These are phyloP conservation scores for Agapetus fuscipes DNA, from an alignment of 2,888 invertebrate genomes.

Conservation along the genomic window DNA sequence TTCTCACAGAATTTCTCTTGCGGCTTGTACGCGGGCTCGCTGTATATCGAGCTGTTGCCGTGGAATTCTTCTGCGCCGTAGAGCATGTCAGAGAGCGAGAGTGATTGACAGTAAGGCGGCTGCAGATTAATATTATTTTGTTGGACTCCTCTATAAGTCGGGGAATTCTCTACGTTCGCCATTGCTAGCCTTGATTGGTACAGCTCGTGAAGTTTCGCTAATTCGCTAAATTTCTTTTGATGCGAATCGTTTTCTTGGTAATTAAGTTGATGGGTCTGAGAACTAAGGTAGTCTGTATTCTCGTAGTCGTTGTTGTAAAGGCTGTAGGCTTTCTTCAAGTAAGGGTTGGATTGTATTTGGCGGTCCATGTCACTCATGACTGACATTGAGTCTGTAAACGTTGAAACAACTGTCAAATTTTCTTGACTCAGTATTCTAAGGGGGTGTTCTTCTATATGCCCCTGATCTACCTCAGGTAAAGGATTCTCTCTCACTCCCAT, in stretches of 20 bases:
- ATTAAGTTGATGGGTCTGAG: conserved; percentile 31
- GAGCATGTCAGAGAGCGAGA: conserved; percentile 59
- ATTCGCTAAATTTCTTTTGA: conserved; percentile 60
- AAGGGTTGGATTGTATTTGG: conserved; percentile 52
- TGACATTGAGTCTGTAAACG: conserved; percentile 69
- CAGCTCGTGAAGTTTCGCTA: conserved; percentile 71
- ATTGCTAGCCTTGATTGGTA: conserved; percentile 70
- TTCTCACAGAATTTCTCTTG: conserved; percentile 69
- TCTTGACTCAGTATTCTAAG: conserved; percentile 82
- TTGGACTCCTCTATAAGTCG: conserved; percentile 44
- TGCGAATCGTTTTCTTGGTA: conserved; percentile 33
- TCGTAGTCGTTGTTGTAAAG: conserved; percentile 47
- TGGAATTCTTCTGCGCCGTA: conserved; percentile 57
- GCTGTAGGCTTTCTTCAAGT: conserved; percentile 46
- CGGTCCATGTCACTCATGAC: conserved; percentile 58
- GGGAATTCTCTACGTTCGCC: conserved; percentile 58
- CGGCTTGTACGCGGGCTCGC: conserved; percentile 70
- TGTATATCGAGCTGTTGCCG: conserved; percentile 74
- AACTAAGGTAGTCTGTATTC: conserved; percentile 32
- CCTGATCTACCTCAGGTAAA: conserved; percentile 61
- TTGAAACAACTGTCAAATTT: conserved; percentile 83
- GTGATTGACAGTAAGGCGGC: conserved; percentile 58
- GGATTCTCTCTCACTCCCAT: conserved; percentile 67
- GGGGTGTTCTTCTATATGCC: conserved; percentile 69
- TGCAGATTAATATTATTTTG: conserved; percentile 30